Evolutionary conservation across 2,888 invertebrate genomes (phyloP).

Genomic region (Erpobdella octoculata): DNA sequence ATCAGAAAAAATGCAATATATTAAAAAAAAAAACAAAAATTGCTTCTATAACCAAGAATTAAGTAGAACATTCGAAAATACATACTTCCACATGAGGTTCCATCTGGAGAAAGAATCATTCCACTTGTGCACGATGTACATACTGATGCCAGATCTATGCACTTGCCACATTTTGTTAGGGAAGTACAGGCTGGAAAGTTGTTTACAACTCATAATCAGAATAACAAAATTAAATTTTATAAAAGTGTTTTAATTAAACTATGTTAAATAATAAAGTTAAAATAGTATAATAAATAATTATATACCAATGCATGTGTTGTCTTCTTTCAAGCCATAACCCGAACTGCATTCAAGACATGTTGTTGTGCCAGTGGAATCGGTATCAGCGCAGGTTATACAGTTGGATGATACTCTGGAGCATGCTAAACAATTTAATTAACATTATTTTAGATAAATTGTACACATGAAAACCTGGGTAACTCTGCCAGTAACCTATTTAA

Average conservation of each 20-base stretch:
- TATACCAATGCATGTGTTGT: constrained; percentile 18
- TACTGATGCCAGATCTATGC: constrained; percentile 21
- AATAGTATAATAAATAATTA: too few species aligned
- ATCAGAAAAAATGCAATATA: not conserved
- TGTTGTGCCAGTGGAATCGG: constrained; percentile 8
- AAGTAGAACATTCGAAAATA: not conserved
- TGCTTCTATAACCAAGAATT: not conserved
- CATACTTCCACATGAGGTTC: constrained; percentile 32
- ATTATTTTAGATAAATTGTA: too few species aligned
- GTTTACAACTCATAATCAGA: too few species aligned
- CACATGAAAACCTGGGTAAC: too few species aligned
- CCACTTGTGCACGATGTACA: constrained; percentile 30
- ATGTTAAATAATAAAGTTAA: too few species aligned
- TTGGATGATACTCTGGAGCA: constrained; percentile 27
- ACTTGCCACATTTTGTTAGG: constrained; percentile 31
- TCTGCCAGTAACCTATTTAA: too few species aligned
- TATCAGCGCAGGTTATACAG: constrained; percentile 28
- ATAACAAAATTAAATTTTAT: too few species aligned
- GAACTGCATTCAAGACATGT: constrained; percentile 24
- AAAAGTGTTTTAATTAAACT: too few species aligned
- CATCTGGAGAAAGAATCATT: constrained; percentile 26
- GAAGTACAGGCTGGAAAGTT: constrained; percentile 20
- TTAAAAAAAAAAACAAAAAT: not conserved
- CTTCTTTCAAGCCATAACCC: constrained; percentile 32
- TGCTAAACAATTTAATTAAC: too few species aligned